phyloP scores from a whole-genome alignment of 2,113 vertebrate genomes.

The Hippocampus comes region DNA sequence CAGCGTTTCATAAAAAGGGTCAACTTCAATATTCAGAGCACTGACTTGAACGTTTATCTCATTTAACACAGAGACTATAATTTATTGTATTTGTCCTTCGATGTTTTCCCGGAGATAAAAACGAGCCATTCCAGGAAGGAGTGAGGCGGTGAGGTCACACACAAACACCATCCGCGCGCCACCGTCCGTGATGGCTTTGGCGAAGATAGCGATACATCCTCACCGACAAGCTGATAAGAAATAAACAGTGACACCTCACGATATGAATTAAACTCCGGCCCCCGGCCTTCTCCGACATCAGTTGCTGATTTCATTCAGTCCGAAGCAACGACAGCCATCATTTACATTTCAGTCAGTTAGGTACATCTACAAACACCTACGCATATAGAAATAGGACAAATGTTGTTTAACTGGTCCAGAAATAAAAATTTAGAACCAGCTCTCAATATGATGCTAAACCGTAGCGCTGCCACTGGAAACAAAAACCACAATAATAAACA shows the following conservation, averaged over 20 bases:
- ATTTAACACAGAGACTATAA: constrained; percentile 7
- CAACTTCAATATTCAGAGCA: constrained; percentile 16
- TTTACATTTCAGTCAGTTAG: background rate
- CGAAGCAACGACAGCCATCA: background rate
- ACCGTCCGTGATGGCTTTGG: constrained; percentile 33
- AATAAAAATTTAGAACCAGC: background rate
- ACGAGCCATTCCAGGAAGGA: constrained; percentile 40
- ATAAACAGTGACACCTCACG: constrained; percentile 23
- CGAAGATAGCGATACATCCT: constrained; percentile 51
- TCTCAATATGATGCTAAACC: background rate
- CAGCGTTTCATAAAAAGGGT: constrained; percentile 20
- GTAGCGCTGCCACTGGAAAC: background rate
- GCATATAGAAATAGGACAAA: too few species aligned
- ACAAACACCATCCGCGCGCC: constrained; percentile 9
- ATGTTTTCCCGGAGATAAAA: constrained; percentile 19
- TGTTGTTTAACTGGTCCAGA: background rate
- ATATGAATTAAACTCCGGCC: constrained; percentile 32
- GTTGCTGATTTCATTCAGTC: background rate
- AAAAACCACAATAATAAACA: background rate
- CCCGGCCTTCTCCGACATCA: background rate
- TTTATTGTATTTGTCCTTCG: constrained; percentile 22
- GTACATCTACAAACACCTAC: background rate
- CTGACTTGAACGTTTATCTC: constrained; percentile 6
- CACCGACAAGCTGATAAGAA: constrained; percentile 11
- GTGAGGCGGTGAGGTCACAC: constrained; percentile 23